These are phyloP conservation scores for Prietella phreatophila DNA, from an alignment of 2,113 vertebrate species.

Conservation along the genomic window DNA sequence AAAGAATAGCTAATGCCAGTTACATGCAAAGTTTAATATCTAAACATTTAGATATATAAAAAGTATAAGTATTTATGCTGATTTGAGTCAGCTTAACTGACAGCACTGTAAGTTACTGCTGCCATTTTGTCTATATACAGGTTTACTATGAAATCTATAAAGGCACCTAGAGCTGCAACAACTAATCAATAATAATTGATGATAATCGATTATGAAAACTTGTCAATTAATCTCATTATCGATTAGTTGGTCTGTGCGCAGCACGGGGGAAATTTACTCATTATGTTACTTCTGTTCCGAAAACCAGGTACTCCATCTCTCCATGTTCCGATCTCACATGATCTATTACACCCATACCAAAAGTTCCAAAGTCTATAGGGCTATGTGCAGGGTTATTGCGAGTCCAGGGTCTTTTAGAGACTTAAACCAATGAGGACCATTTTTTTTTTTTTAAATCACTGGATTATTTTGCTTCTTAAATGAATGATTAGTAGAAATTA, in stretches of 20 bases:
- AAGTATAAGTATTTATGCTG: background rate
- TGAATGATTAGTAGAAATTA: background rate
- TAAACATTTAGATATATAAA: background rate
- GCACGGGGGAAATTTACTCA: too few species aligned
- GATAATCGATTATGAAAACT: too few species aligned
- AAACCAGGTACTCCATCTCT: slow-evolving; percentile 12
- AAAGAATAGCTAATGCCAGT: background rate
- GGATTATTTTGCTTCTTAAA: background rate
- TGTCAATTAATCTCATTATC: too few species aligned
- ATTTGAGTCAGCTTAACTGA: background rate
- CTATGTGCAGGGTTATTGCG: background rate
- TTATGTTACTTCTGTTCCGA: too few species aligned
- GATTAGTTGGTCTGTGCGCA: too few species aligned
- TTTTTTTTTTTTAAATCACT: background rate
- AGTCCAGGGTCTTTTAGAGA: background rate
- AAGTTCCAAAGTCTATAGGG: background rate
- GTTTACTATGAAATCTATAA: background rate
- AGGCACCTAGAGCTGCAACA: too few species aligned
- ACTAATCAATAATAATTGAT: too few species aligned
- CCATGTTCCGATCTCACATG: slow-evolving; percentile 35
- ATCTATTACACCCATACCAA: slow-evolving; percentile 27
- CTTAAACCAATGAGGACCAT: background rate
- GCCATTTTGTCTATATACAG: background rate
- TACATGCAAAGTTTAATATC: background rate
- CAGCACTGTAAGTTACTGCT: background rate